Base-by-base conservation (phyloP, 2,113 vertebrate genomes). In the Tichodroma muraria region DNA sequence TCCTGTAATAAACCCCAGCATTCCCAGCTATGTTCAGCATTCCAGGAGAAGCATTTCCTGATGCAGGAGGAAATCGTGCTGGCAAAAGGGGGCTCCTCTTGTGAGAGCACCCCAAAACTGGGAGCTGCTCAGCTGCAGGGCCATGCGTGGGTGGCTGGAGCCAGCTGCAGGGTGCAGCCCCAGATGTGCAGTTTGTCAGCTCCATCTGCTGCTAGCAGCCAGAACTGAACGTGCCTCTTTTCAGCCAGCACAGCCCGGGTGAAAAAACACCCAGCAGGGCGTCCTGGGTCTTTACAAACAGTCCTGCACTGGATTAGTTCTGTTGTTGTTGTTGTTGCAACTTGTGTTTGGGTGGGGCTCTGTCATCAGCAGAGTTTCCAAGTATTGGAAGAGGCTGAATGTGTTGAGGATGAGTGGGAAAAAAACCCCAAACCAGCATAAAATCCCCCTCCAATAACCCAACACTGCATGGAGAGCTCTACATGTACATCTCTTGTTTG, bases 141-240 rank as follows among this genome's bases (percentile, higher is more conserved):
- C 42, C 0, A 1, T 2, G 3, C 4, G 1, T 2, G 23, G 8
- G 28, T 4, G 25, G 11, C 13, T 45, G 61, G 7, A 15, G 70
- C 3, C 18, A 31, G 40, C 33, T 11, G 8, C 21, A 7, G 11
- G 38, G 28, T 2, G 19, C 37, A 8, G 28, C 13, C 2, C 30
- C 28, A 35, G 17, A 68, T 38, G 44, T 16, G 85, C 30, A 61
- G 81, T 52, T 91, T 61, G 76, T 37, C 94, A 95, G 93, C 94
- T 82, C 96, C 95, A 95, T 50, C 96, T 97, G 53, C 92, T 90
- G 96, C 68, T 44, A 21, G 35, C 79, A 38, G 20, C 13, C 60
- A 79, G 66, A 93, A 94, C 50, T 78, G 73, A 56, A 33, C 22
- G 37, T 4, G 30, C 18, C 52, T 30, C 35, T 17, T 59, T 30